Base-by-base conservation (phyloP, 2,888 invertebrate genomes). In the Ceraclea dissimilis region DNA sequence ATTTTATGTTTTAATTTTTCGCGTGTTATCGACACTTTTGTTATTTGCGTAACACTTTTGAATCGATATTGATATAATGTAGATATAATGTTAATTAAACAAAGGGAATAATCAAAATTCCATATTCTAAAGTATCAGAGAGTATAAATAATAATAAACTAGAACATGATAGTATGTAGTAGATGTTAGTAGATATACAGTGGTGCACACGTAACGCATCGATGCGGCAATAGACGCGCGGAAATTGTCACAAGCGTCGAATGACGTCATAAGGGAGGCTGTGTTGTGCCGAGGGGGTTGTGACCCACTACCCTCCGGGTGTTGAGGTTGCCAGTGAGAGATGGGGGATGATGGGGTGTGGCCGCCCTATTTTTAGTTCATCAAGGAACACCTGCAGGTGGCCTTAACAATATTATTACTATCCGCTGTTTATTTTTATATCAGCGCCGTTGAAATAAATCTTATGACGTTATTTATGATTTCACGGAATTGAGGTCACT, bases 331-430 rank as follows among this genome's bases (percentile, higher is more conserved):
- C 19, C 49, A 10, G 22, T 5, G 17, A 34, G 54, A 49, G 34
- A 39, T 18, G 53, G 48, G 34, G 20, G 54, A 16, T 13, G 48
- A 26, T 17, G 52, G 51, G 51, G 57, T 48, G 57, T 51, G 57
- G 57, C 50, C 54, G 57, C 43, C 48, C 54, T 58, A 54, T 58
- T 53, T 53, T 53, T 53, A 57, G 53, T 21, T 51, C 46, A 50
- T 50, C 49, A 26, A 21, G 50, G 43, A 34, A 21, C 50, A 13
- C 47, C 21, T 34, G 53, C 53, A 53, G 34, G 18, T 47, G 19
- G 21, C 47, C 11, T 43, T 47, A 26, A 26, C 20, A 47, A 47
- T 19, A 19, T 47, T 18, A 47, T 47, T 47, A 19, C 26, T 26
- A 26, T 26, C 26, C 26, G 26, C 26, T 47, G 47, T 47, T 47